These are phyloP conservation scores for Micromys minutus DNA, from an alignment of 2,113 vertebrate genomes.

Conservation along the genomic window DNA sequence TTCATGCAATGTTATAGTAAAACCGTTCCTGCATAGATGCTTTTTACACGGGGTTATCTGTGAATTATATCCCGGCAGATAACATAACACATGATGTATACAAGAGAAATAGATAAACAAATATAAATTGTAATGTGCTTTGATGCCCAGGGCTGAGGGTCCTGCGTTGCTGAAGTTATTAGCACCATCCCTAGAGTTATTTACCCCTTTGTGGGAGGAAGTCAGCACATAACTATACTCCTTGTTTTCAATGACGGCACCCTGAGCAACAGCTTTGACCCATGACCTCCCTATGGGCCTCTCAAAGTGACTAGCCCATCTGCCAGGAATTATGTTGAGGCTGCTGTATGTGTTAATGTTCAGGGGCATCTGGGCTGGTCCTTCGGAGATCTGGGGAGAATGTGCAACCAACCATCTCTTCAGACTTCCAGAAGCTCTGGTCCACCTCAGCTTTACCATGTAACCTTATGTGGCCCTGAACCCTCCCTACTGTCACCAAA, in stretches of 20 bases:
- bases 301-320: background rate
- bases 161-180: too few relatives aligned
- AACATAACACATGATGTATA: fast-evolving
- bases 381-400: background rate
- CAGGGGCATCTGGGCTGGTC: too few relatives aligned
- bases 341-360: fast-evolving
- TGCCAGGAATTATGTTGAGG: background rate
- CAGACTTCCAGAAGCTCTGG: background rate
- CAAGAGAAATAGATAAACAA: background rate
- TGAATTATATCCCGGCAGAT: too few relatives aligned
- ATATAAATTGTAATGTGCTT: background rate
- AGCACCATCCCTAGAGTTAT: fast-evolving
- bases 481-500: background rate
- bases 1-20: background rate
- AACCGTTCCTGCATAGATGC: background rate
- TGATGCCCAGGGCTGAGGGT: background rate
- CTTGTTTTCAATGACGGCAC: background rate
- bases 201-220: too few relatives aligned
- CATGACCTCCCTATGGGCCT: background rate
- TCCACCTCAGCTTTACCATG: too few relatives aligned
- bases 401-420: too few relatives aligned
- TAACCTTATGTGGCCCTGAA: background rate
- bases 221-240: background rate
- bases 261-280: fast-evolving
- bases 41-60: fast-evolving